Percentiles rank a stretch among this genome's conserved stretches.
Evolutionary conservation across 92 coral and sea anemone genomes (phyloP).

Genomic region (Phenganax subtilis): DNA sequence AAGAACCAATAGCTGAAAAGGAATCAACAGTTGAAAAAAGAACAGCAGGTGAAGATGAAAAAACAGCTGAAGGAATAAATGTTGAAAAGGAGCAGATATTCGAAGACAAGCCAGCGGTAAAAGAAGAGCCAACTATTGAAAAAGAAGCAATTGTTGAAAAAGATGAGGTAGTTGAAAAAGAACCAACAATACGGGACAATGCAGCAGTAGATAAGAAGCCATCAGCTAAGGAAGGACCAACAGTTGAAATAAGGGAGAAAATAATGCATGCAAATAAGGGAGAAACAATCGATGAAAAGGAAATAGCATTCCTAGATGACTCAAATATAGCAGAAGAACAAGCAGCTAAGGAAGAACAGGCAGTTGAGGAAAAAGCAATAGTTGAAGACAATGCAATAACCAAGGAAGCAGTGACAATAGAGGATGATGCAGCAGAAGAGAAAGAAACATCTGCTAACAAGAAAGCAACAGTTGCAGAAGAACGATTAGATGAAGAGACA

Average conservation of each 20-base stretch:
- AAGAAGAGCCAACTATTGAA: slow-evolving; percentile 43
- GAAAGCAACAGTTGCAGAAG: background rate
- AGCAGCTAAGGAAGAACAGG: slow-evolving; percentile 14
- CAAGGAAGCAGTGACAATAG: background rate
- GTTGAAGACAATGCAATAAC: background rate
- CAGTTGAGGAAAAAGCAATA: background rate
- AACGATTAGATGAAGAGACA: background rate
- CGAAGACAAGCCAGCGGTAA: background rate
- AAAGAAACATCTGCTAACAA: background rate
- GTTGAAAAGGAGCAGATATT: background rate
- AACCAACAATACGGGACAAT: background rate
- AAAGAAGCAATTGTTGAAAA: slow-evolving; percentile 52
- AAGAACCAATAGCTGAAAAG: background rate
- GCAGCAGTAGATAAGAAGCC: background rate
- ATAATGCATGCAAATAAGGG: background rate
- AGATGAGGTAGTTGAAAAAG: background rate
- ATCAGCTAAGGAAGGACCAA: background rate
- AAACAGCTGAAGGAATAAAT: background rate
- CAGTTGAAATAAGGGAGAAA: background rate
- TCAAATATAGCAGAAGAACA: background rate
- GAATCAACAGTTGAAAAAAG: background rate
- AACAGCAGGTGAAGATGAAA: background rate
- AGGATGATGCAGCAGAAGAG: background rate
- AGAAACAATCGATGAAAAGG: background rate
- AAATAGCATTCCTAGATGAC: background rate